These are phyloP conservation scores for Enteromius unitaeniatus DNA, from an alignment of 2,797 vertebrate species.

Conservation along the genomic window DNA sequence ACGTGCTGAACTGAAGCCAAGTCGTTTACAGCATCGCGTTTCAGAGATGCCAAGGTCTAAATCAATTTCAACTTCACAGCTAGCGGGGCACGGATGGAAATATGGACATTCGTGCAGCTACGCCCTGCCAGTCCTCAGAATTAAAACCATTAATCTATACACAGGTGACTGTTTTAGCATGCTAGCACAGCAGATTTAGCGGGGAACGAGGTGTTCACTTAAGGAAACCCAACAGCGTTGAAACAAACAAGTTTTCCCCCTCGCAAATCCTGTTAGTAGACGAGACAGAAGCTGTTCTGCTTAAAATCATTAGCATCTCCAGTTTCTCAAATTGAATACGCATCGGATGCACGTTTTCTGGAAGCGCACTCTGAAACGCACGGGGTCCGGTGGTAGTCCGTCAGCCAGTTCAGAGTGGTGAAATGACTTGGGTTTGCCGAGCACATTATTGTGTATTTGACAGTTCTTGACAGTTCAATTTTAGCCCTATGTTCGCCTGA, in stretches of 20 bases:
- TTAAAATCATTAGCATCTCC: slow-evolving; percentile 49
- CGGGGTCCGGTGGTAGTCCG: not conserved
- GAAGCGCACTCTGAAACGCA: not conserved
- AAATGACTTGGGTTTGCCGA: slow-evolving; percentile 46
- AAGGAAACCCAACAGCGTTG: slow-evolving; percentile 3
- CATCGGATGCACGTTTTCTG: not conserved
- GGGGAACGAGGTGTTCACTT: not conserved
- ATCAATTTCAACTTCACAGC: slow-evolving; percentile 50
- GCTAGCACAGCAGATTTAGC: not conserved
- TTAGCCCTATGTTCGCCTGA: slow-evolving; percentile 53
- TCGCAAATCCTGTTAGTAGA: slow-evolving; percentile 22
- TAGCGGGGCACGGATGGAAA: slow-evolving; percentile 22
- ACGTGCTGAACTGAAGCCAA: slow-evolving; percentile 37
- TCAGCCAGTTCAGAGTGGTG: slow-evolving; percentile 22
- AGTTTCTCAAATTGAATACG: slow-evolving; percentile 15
- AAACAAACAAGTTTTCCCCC: slow-evolving; percentile 17
- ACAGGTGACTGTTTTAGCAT: slow-evolving; percentile 40
- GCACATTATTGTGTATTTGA: slow-evolving; percentile 65
- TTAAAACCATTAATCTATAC: slow-evolving; percentile 42
- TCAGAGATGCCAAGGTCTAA: slow-evolving; percentile 48
- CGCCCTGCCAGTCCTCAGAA: slow-evolving; percentile 33
- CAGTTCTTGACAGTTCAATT: slow-evolving; percentile 69
- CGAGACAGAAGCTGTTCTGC: slow-evolving; percentile 14
- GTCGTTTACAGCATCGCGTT: slow-evolving; percentile 23
- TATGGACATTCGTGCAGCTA: slow-evolving; percentile 27